phyloP scores from a whole-genome alignment of 2,797 vertebrate genomes.

The Characodon lateralis region DNA sequence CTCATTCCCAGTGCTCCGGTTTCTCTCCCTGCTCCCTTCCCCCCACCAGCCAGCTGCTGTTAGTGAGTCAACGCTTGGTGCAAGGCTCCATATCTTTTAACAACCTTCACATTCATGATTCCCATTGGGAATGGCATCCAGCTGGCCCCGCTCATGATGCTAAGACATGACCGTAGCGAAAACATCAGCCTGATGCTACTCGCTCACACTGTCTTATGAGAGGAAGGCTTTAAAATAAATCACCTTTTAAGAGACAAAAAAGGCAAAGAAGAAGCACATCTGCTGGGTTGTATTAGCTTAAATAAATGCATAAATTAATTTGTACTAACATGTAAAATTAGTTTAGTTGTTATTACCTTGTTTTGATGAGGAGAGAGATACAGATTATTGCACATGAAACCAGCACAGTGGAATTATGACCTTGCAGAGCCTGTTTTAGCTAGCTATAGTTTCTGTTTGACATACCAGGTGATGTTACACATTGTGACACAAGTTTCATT shows the following conservation, averaged over 20 bases:
- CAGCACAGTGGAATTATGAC: constrained; percentile 53
- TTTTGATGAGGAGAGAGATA: constrained; percentile 11
- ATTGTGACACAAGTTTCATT: constrained; percentile 33
- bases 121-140: constrained; percentile 84
- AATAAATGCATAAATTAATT: constrained; percentile 20
- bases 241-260: constrained; percentile 20
- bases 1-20: constrained; percentile 59
- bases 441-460: constrained; percentile 65
- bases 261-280: constrained; percentile 21
- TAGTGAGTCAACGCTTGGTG: constrained; percentile 84
- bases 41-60: constrained; percentile 86
- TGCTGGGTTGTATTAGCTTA: constrained; percentile 17
- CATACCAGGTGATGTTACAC: constrained; percentile 51
- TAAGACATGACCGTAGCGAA: constrained; percentile 76
- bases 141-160: constrained; percentile 83
- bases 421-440: constrained; percentile 73
- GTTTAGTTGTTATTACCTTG: constrained; percentile 9
- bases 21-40: constrained; percentile 66
- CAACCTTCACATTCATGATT: constrained; percentile 86
- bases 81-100: constrained; percentile 86
- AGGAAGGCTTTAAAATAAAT: constrained; percentile 55
- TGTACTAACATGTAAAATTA: constrained; percentile 3
- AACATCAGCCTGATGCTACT: constrained; percentile 73
- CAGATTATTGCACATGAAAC: constrained; percentile 59
- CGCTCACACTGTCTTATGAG: constrained; percentile 58